A percentile compares a stretch with the other conserved stretches of the same genome.
phyloP scores from a whole-genome alignment of 1,140 invertebrate species.

The Macrobrachium nipponense region DNA sequence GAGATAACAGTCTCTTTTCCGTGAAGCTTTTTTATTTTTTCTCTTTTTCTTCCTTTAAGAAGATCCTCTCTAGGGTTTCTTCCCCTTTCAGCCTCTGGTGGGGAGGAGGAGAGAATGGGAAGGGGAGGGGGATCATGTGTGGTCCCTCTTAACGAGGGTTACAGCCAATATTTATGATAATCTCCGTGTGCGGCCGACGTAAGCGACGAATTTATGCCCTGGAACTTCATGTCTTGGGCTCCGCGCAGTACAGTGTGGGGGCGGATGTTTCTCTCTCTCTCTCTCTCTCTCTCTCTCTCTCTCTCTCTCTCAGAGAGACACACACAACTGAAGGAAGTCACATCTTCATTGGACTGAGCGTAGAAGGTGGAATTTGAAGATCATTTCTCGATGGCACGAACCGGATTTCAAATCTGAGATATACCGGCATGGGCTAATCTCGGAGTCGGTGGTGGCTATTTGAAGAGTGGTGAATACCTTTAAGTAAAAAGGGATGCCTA shows the following conservation, averaged over 20 bases:
- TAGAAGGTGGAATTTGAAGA: too few species aligned
- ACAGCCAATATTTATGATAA: constrained; percentile 34
- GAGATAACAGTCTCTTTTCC: background rate
- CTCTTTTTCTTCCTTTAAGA: background rate
- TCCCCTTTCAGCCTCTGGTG: background rate
- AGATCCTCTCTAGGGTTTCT: background rate
- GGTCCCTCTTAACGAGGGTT: background rate
- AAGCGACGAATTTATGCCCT: constrained; percentile 6
- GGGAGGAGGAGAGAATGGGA: background rate
- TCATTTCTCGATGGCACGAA: too few species aligned
- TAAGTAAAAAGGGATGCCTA: too few species aligned
- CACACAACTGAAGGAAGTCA: too few species aligned
- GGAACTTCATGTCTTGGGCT: background rate
- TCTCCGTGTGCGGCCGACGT: constrained; percentile 24
- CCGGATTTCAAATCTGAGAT: too few species aligned
- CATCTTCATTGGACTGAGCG: too few species aligned
- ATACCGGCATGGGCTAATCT: too few species aligned
- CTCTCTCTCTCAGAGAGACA: background rate
- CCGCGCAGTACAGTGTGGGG: background rate
- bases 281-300: constrained; percentile 7
- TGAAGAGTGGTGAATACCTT: too few species aligned
- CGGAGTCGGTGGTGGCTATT: too few species aligned
- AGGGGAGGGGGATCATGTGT: constrained; percentile 3
- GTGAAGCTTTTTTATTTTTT: background rate
- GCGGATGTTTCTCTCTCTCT: background rate